phyloP scores from a whole-genome alignment of 2,113 vertebrate genomes.

The Hydropotes inermis region DNA sequence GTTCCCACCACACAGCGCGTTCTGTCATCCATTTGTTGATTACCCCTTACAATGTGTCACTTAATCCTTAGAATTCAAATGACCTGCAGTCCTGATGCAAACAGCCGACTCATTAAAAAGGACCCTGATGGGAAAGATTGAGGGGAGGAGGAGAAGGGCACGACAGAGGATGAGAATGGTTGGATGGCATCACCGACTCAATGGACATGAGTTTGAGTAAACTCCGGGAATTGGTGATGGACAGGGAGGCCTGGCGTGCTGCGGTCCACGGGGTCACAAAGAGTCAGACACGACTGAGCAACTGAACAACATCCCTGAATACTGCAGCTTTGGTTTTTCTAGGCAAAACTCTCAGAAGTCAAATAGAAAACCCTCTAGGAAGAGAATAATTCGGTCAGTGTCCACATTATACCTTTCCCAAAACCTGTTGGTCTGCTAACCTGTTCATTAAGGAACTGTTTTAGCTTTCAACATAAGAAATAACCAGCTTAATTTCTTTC shows the following conservation, averaged over 20 bases:
- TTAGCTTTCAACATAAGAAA: conserved; percentile 1
- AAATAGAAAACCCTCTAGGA: background rate
- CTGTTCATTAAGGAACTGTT: background rate
- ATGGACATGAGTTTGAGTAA: background rate
- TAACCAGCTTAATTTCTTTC: background rate
- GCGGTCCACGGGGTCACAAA: background rate
- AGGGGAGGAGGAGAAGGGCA: background rate
- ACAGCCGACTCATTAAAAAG: background rate
- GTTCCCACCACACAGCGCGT: background rate
- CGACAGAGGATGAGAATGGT: background rate
- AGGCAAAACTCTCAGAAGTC: background rate
- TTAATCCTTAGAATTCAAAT: conserved; percentile 1
- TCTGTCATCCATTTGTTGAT: background rate
- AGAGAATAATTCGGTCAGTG: background rate
- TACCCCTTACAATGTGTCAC: background rate
- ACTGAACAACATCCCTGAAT: background rate
- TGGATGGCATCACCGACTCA: background rate
- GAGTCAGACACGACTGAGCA: background rate
- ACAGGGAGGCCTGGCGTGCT: background rate
- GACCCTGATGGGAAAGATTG: background rate
- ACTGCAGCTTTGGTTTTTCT: background rate
- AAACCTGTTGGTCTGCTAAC: background rate
- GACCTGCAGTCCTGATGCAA: background rate
- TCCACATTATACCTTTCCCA: background rate
- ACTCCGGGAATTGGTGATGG: background rate